A percentile compares a stretch with the other conserved stretches of the same genome.
phyloP scores from a whole-genome alignment of 92 coral and sea anemone genomes.

The Epizoanthus fatuus region DNA sequence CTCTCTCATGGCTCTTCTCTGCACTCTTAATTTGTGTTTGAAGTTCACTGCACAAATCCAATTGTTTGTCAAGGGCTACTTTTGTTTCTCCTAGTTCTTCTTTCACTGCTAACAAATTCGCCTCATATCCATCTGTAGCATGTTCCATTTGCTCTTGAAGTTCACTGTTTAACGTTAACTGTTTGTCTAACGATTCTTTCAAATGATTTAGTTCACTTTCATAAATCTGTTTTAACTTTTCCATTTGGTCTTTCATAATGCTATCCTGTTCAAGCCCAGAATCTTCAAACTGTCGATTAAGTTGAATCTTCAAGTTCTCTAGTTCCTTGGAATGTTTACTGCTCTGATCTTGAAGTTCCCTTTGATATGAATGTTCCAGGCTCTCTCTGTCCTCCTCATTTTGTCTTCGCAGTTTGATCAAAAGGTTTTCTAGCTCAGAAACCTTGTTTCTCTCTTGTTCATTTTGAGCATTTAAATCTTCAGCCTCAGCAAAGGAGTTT shows the following conservation, averaged over 20 bases:
- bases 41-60: conserved; percentile 15
- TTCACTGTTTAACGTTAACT: conserved; percentile 65
- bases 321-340: conserved; percentile 75
- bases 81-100: conserved; percentile 33
- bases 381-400: conserved; percentile 77
- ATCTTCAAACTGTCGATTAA: conserved; percentile 75
- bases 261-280: conserved; percentile 72
- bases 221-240: conserved; percentile 74
- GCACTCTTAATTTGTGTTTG: conserved; percentile 64
- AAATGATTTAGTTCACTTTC: conserved; percentile 82
- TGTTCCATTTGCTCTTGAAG: conserved; percentile 34
- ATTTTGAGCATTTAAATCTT: conserved; percentile 48
- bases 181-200: conserved; percentile 79
- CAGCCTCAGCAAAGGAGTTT: conserved; percentile 58
- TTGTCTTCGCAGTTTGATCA: conserved; percentile 62
- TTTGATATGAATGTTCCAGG: conserved; percentile 72
- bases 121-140: conserved; percentile 22
- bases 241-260: conserved; percentile 75
- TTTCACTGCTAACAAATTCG: conserved; percentile 24
- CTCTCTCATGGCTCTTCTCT: conserved; percentile 42
- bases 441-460: conserved; percentile 70
- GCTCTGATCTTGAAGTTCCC: conserved; percentile 68
- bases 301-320: conserved; percentile 65
- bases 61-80: conserved; percentile 18
- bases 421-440: conserved; percentile 61